Base-by-base conservation (phyloP, 1,140 invertebrate genomes). In the Bombus confusus region DNA sequence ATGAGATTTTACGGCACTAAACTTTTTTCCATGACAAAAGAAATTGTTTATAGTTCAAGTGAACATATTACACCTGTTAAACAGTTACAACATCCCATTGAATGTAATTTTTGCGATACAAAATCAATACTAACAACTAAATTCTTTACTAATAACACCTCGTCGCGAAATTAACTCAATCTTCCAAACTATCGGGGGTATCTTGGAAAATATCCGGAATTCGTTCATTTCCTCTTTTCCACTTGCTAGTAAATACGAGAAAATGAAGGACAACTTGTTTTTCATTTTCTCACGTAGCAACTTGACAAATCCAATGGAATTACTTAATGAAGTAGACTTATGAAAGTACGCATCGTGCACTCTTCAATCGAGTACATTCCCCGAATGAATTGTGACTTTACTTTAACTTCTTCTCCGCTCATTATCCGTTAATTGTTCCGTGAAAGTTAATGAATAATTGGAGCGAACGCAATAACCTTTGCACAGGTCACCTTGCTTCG, bases 391-490 rank as follows among this genome's bases (percentile, higher is more conserved):
- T n/a, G 57, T 25, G n/a, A 66, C 57, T 82, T 80, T 31, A 37
- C 68, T 43, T 80, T 47, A 62, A 80, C 47, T 71, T 74, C 74
- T 82, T 57, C 43, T 57, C 12, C n/a, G 39, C 66, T 37, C n/a
- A 82, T 74, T 64, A 64, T 74, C 57, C 69, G 57, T 12, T 74
- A 64, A 74, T 74, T 82, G 41, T 62, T 37, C 80, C 39, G 31
- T 41, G 57, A 47, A 82, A 64, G 57, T 62, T 34, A 82, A 82
- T 64, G 71, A 59, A 74, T 82, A 82, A 39, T 10, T 74, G 80
- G 57, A 69, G 57, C 39, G 57, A 81, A 82, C 57, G 57, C 71
- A 66, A 64, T 82, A 74, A 73, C n/a, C 69, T 82, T 74, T 37
- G 28, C 52, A 8, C 37, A 18, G 18, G 9, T 39, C 1, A 39